Evolutionary conservation across 92 coral and sea anemone species (phyloP), one percentile per base, ranked within the genome.

Genomic region (Porites lobata): DNA sequence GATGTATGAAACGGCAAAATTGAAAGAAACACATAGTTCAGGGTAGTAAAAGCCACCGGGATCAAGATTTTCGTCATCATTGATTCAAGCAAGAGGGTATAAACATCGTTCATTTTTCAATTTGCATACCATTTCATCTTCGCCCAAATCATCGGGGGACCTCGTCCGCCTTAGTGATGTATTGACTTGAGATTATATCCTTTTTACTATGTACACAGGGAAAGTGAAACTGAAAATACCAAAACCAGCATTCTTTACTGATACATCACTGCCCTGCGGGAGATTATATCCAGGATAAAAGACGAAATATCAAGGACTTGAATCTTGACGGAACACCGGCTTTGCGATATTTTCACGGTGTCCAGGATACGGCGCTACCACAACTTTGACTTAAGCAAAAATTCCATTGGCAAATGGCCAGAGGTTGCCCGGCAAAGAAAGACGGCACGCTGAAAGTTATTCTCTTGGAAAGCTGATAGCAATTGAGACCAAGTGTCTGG

Each of bases 391-490:
- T n/a, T 64, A 69, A 1, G 58, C 78, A 9, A 38, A 56, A 57
- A 70, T 82, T n/a, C 66, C 68, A 14, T 43, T 26, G 13, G 57
- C 19, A 10, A 8, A 10, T 68, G 14, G 51, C 29, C 26, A n/a
- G 17, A 81, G 29, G 57, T 13, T 1, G 9, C 70, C 47, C 43
- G 43, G 19, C 43, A 4, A 10, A 1, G 52, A 26, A 62, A 38
- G 29, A 58, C 15, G 50, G 50, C 73, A 79, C 10, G 72, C 4
- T 79, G 72, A 38, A 79, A 50, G 66, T 63, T 32, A 79, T 79
- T 43, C 58, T 57, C 32, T 71, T 82, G 67, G 57, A 82, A 26
- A 32, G 32, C 32, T 52, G 1, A 12, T 59, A 13, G 20, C 7
- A 50, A 26, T 14, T 11, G 53, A 29, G 52, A 7, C 59, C 4